phyloP scores from a whole-genome alignment of 2,113 vertebrate genomes.

The Sisor rabdophorus region DNA sequence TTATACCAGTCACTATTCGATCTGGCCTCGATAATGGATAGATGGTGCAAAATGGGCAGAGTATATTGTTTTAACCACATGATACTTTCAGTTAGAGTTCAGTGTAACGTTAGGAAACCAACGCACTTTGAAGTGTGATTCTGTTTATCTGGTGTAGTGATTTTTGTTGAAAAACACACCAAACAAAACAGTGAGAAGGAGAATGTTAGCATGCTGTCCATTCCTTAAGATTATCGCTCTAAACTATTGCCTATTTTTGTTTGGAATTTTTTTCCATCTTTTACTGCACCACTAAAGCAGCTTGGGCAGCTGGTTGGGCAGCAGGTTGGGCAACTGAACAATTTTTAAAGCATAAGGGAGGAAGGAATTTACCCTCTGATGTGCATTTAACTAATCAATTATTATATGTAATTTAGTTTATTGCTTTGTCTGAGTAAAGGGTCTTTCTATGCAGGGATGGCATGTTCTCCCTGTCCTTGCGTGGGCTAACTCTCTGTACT shows the following conservation, averaged over 20 bases:
- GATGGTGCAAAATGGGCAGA: background rate
- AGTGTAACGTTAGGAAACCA: background rate
- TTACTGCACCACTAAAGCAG: background rate
- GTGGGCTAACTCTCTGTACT: no score
- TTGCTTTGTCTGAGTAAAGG: no score
- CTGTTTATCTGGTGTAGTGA: background rate
- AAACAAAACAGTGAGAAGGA: background rate
- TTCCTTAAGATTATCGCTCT: background rate
- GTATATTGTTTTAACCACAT: background rate
- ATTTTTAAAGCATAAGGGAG: no score
- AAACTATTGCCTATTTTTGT: background rate
- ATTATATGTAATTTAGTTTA: no score
- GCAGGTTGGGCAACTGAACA: background rate
- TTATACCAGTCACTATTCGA: background rate
- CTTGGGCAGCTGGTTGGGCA: background rate
- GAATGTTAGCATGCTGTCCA: background rate
- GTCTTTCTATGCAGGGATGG: no score
- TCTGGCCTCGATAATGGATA: slow-evolving; percentile 2
- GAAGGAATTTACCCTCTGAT: no score
- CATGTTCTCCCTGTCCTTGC: no score
- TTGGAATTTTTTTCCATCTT: background rate
- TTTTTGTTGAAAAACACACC: background rate
- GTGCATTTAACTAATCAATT: background rate
- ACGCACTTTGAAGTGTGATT: background rate
- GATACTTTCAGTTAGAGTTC: background rate